A percentile compares a stretch with the other conserved stretches of the same genome.
These are phyloP conservation scores for Sarotherodon lohbergeri DNA, from an alignment of 2,113 vertebrate genomes.

Conservation along the genomic window DNA sequence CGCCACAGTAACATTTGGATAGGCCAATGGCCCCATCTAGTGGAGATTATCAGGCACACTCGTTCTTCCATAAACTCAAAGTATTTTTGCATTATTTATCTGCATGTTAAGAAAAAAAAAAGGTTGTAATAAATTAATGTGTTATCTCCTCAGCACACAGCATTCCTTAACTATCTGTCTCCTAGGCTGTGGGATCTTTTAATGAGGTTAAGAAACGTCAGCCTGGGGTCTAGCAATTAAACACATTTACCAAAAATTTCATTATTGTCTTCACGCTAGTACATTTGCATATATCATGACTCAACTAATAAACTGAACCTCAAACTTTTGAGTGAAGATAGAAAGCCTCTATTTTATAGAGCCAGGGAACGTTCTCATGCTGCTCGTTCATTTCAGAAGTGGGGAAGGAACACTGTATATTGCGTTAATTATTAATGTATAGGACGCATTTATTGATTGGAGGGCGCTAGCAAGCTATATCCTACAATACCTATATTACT, in stretches of 20 bases:
- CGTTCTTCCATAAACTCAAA: neutral
- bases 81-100: neutral
- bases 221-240: neutral
- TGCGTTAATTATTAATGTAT: neutral
- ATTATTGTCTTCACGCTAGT: neutral
- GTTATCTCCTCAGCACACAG: neutral
- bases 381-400: neutral
- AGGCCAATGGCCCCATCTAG: slow-evolving; percentile 16
- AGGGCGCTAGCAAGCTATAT: neutral
- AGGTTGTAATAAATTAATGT: neutral
- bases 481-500: neutral
- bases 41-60: neutral
- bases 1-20: rapidly evolving
- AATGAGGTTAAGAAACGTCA: neutral
- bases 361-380: neutral
- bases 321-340: neutral
- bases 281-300: neutral
- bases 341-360: rapidly evolving
- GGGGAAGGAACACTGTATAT: neutral
- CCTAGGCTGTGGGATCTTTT: neutral
- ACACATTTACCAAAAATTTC: neutral
- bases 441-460: neutral
- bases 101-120: neutral
- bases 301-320: neutral
- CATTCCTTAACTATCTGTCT: neutral